Conservation (phyloP, 2,888 invertebrate species). For the Catotricha subobsoleta region DNA sequence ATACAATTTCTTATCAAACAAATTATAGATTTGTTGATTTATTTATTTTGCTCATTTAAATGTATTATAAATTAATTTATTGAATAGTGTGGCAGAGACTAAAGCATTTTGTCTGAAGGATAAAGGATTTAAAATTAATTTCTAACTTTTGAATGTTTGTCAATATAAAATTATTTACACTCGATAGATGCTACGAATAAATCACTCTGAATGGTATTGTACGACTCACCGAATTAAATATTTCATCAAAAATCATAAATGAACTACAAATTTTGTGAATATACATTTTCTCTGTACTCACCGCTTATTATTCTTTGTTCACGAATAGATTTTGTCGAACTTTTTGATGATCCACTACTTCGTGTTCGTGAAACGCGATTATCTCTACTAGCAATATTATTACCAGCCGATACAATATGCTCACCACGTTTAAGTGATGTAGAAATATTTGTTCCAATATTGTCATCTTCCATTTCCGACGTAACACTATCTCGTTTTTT, state of each 20-base stretch:
- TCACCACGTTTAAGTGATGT: no score
- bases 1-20: no score
- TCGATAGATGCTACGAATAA: not conserved
- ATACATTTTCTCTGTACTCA: not conserved
- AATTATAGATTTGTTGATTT: no score
- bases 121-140: no score
- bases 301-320: not conserved
- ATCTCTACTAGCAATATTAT: not conserved
- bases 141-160: no score
- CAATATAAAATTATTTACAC: not conserved
- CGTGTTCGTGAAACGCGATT: conserved; percentile 1
- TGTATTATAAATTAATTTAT: no score
- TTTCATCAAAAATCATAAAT: not conserved
- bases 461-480: conserved; percentile 22
- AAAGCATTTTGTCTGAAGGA: no score
- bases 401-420: not conserved
- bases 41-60: no score
- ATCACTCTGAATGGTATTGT: not conserved
- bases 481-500: conserved; percentile 25
- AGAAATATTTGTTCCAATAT: no score
- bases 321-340: conserved; percentile 5
- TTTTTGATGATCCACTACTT: conserved; percentile 3
- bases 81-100: no score
- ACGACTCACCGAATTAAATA: not conserved
- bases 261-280: not conserved